Evolutionary conservation across 1,140 invertebrate genomes (phyloP).

Genomic region (Rhysida immarginata): DNA sequence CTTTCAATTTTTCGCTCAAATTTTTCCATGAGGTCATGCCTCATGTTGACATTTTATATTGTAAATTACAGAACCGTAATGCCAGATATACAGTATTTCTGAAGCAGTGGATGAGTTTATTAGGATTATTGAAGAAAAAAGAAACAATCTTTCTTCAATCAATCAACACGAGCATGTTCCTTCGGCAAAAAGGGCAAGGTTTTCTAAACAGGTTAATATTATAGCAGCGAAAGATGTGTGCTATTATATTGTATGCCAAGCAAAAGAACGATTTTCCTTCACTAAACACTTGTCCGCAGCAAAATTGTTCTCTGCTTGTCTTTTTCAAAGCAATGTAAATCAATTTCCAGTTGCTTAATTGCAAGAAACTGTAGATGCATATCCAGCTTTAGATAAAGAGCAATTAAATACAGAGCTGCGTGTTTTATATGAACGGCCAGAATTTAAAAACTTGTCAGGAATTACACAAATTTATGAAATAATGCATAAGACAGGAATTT

Average conservation of each 20-base stretch:
- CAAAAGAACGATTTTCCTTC: neutral
- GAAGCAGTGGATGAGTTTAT: no score
- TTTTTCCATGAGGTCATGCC: neutral
- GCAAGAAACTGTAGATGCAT: neutral
- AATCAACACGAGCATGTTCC: no score
- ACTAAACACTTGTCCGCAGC: neutral
- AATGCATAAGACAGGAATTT: slow-evolving; percentile 6
- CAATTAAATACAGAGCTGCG: neutral
- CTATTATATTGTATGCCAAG: neutral
- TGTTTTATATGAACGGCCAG: neutral
- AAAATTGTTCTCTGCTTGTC: neutral
- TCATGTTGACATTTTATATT: neutral
- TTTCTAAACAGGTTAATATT: neutral
- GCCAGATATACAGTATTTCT: no score
- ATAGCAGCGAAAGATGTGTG: neutral
- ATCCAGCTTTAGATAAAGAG: neutral
- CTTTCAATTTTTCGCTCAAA: neutral
- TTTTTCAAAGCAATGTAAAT: neutral
- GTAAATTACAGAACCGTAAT: neutral
- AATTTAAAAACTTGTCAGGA: neutral
- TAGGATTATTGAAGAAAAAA: no score
- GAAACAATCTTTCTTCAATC: no score
- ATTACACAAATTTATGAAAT: neutral
- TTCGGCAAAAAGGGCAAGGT: no score
- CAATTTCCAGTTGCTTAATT: neutral